These are phyloP conservation scores for Drosophila pseudoobscura DNA, from an alignment of 1,140 invertebrate species.

Conservation along the genomic window DNA sequence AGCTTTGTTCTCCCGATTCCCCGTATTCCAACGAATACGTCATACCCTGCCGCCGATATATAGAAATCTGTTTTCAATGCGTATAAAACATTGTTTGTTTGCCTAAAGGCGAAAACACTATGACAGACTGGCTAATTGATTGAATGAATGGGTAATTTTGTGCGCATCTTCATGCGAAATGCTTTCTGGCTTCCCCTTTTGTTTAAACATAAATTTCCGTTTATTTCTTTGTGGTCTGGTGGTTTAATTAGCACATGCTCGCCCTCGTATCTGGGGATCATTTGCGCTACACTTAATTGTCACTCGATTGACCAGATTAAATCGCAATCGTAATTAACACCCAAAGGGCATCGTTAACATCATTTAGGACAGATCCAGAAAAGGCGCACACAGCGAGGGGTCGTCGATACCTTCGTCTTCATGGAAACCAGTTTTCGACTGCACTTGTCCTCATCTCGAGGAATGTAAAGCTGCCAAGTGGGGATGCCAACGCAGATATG, in stretches of 20 bases:
- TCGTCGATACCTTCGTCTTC: conserved; percentile 22
- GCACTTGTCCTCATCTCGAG: conserved; percentile 25
- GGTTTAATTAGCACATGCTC: conserved; percentile 70
- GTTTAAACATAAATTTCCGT: conserved; percentile 15
- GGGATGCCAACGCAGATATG: conserved; percentile 43
- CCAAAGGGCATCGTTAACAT: conserved; percentile 81
- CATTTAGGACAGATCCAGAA: conserved; percentile 65
- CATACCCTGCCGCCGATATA: too few relatives aligned
- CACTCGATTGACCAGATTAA: conserved; percentile 76
- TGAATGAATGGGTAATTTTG: conserved; percentile 50
- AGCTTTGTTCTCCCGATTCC: too few relatives aligned
- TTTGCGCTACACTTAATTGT: conserved; percentile 69
- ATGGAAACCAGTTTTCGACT: conserved; percentile 55
- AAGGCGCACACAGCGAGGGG: conserved; percentile 44
- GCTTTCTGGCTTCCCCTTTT: conserved; percentile 2
- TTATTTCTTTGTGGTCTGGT: conserved; percentile 37
- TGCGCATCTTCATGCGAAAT: conserved; percentile 16
- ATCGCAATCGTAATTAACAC: conserved; percentile 77
- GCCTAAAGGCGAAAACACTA: conserved; percentile 37
- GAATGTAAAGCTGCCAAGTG: conserved; percentile 31
- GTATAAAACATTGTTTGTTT: conserved; percentile 44
- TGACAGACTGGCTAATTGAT: conserved; percentile 64
- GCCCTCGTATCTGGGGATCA: conserved; percentile 37
- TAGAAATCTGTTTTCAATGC: conserved; percentile 27
- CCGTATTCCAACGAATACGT: too few relatives aligned